phyloP scores from a whole-genome alignment of 2,888 invertebrate genomes.

The Troides helena region DNA sequence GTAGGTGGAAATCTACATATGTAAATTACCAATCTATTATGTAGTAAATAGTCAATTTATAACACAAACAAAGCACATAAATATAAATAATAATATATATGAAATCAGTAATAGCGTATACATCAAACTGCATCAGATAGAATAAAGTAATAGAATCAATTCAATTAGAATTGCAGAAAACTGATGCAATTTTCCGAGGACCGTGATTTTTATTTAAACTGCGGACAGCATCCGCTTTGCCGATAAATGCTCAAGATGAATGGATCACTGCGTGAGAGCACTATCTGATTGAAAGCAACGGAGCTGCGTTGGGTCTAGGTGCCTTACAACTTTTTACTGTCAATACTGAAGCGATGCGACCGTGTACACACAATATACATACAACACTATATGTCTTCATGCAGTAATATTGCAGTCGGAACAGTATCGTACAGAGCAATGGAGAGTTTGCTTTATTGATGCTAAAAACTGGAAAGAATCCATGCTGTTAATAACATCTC shows the following conservation, averaged over 20 bases:
- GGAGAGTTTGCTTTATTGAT: background rate
- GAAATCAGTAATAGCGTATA: background rate
- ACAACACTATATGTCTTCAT: slow-evolving; percentile 70
- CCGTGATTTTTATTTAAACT: slow-evolving; percentile 50
- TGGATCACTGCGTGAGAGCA: slow-evolving; percentile 64
- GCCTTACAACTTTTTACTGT: slow-evolving; percentile 44
- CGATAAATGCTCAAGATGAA: slow-evolving; percentile 66
- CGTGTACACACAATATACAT: slow-evolving; percentile 55
- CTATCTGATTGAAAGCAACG: slow-evolving; percentile 55
- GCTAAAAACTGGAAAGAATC: background rate
- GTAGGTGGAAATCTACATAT: too few species aligned
- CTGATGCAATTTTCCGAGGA: slow-evolving; percentile 40
- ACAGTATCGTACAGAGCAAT: slow-evolving; percentile 28
- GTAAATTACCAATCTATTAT: too few species aligned
- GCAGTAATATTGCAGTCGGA: slow-evolving; percentile 65
- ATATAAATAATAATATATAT: background rate
- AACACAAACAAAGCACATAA: background rate
- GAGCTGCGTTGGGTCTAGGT: slow-evolving; percentile 39
- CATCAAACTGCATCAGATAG: slow-evolving; percentile 12
- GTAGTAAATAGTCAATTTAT: too few species aligned
- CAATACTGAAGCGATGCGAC: slow-evolving; percentile 42
- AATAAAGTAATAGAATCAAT: slow-evolving; percentile 35
- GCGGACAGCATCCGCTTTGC: slow-evolving; percentile 61
- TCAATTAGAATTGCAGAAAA: slow-evolving; percentile 33
- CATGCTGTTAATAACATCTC: background rate